phyloP scores from a whole-genome alignment of 2,113 vertebrate species.

The Neogobius melanostomus region DNA sequence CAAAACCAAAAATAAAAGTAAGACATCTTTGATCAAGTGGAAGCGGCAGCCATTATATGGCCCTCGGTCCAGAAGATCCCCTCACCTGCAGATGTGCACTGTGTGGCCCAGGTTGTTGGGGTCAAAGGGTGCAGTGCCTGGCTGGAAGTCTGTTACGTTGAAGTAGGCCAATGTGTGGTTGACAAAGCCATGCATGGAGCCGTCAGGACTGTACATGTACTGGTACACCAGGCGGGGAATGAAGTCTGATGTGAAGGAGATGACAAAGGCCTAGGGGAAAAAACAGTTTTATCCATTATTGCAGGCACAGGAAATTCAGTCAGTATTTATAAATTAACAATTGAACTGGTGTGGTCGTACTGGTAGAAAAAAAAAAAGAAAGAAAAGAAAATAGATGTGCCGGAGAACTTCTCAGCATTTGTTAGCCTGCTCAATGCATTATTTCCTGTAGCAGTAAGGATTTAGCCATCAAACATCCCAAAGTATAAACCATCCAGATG shows the following conservation, averaged over 20 bases:
- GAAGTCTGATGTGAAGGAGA: constrained; percentile 98
- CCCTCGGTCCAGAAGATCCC: not conserved
- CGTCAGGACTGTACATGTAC: constrained; percentile 91
- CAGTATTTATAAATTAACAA: too few species aligned
- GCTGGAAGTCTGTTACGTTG: constrained; percentile 92
- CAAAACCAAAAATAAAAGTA: too few species aligned
- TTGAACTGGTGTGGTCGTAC: too few species aligned
- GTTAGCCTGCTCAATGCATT: too few species aligned
- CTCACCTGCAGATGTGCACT: constrained; percentile 91
- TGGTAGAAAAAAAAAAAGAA: too few species aligned
- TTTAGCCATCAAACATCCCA: too few species aligned
- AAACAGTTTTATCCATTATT: not conserved
- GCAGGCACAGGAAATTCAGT: too few species aligned
- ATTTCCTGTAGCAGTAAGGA: too few species aligned
- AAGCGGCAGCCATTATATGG: not conserved
- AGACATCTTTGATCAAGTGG: not conserved
- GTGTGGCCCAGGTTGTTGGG: constrained; percentile 83
- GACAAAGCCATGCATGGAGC: constrained; percentile 93
- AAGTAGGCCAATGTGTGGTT: constrained; percentile 94
- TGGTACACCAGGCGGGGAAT: constrained; percentile 97
- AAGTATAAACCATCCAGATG: too few species aligned
- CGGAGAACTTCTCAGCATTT: too few species aligned
- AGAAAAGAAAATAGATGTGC: too few species aligned
- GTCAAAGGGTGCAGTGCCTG: constrained; percentile 80
- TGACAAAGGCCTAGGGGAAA: constrained; percentile 89